These are phyloP conservation scores for Scrobipalpa atriplicella DNA, from an alignment of 2,888 invertebrate species.

Conservation along the genomic window DNA sequence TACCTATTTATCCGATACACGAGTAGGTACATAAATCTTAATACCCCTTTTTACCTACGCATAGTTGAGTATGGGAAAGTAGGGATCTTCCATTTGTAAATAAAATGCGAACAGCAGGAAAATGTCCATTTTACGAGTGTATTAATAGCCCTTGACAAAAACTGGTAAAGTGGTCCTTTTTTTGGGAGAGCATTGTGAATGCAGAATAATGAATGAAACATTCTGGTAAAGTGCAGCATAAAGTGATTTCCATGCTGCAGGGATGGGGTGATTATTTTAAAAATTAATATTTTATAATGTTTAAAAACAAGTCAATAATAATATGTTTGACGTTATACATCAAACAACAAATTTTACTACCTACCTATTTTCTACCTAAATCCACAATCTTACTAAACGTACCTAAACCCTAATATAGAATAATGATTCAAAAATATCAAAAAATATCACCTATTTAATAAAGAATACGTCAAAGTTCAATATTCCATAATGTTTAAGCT, in stretches of 20 bases:
- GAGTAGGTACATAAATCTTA: too few species aligned
- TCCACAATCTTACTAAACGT: too few species aligned
- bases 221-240: neutral
- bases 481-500: too few species aligned
- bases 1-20: too few species aligned
- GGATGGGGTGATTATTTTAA: neutral
- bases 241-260: neutral
- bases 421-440: too few species aligned
- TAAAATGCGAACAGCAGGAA: neutral
- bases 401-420: too few species aligned
- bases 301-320: neutral
- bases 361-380: too few species aligned
- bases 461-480: too few species aligned
- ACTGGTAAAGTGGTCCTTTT: conserved; percentile 1
- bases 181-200: neutral
- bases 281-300: too few species aligned
- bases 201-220: conserved; percentile 11
- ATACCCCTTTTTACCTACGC: neutral
- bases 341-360: too few species aligned
- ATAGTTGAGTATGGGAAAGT: neutral
- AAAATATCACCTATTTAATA: too few species aligned
- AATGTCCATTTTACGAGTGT: neutral
- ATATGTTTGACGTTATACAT: too few species aligned
- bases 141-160: conserved; percentile 25
- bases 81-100: conserved; percentile 3